Evolutionary conservation across 2,797 vertebrate genomes (phyloP).

Genomic region (Sebastes jordani): DNA sequence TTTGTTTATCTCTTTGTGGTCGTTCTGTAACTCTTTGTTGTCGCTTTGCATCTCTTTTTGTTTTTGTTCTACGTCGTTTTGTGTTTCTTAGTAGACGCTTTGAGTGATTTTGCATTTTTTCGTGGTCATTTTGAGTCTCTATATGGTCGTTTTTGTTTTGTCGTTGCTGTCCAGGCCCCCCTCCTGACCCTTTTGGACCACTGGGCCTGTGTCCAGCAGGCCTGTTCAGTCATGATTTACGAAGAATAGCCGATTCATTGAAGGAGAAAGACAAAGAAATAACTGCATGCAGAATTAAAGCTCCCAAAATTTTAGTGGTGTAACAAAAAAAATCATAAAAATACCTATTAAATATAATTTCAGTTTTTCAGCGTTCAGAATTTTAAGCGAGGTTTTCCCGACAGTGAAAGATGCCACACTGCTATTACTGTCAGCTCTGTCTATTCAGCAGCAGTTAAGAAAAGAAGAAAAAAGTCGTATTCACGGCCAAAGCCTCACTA

Average conservation of each 20-base stretch:
- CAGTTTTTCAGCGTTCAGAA: not conserved
- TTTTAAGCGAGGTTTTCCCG: not conserved
- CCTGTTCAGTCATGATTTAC: not conserved
- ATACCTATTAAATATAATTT: not conserved
- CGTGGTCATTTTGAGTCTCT: not conserved
- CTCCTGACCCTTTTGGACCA: not conserved
- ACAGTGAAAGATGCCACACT: not conserved
- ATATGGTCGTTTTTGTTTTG: not conserved
- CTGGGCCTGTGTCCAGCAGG: not conserved
- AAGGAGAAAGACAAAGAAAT: not conserved
- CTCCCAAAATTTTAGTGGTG: not conserved
- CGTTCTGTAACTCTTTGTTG: not conserved
- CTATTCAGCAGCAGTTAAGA: not conserved
- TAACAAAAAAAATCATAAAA: not conserved
- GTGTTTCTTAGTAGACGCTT: not conserved
- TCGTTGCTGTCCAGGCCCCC: not conserved
- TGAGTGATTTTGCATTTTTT: not conserved
- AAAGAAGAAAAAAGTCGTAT: not conserved
- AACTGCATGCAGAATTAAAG: not conserved
- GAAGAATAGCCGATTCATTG: not conserved
- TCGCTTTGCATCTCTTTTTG: not conserved
- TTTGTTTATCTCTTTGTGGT: not conserved
- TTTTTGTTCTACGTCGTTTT: not conserved
- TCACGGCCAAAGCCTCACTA: not conserved
- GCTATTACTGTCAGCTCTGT: not conserved